Evolutionary conservation across 2,888 invertebrate genomes (phyloP).

Genomic region (Dioctria rufipes): DNA sequence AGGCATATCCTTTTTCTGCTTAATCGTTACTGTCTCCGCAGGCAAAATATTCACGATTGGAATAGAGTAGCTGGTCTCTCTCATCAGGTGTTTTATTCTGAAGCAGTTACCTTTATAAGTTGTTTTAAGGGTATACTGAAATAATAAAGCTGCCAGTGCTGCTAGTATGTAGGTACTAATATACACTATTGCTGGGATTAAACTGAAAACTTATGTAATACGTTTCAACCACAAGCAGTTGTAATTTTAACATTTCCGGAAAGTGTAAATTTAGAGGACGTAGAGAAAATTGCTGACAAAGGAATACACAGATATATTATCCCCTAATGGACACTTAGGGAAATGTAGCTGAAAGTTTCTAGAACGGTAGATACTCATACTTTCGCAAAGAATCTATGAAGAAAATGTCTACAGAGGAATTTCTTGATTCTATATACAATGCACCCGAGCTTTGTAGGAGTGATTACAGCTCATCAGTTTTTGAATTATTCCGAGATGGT

Average conservation of each 20-base stretch:
- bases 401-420: too few relatives aligned
- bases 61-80: background rate
- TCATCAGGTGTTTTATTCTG: conserved; percentile 28
- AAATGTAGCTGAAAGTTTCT: background rate
- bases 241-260: background rate
- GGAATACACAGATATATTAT: conserved; percentile 15
- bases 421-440: too few relatives aligned
- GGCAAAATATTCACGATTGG: background rate
- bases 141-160: conserved; percentile 12
- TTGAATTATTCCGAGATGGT: too few relatives aligned
- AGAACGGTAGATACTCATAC: too few relatives aligned
- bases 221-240: background rate
- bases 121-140: conserved; percentile 22
- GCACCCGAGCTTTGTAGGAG: too few relatives aligned
- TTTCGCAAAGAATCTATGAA: too few relatives aligned
- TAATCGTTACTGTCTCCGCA: background rate
- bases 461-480: too few relatives aligned
- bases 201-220: background rate
- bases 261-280: background rate
- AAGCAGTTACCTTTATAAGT: conserved; percentile 28
- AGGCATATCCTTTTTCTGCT: conserved; percentile 28
- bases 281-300: conserved; percentile 10
- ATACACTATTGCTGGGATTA: background rate
- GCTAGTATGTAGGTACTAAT: too few relatives aligned
- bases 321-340: conserved; percentile 28